phyloP scores from a whole-genome alignment of 2,888 invertebrate genomes.

The Galeopsomyia nigrocyanea region DNA sequence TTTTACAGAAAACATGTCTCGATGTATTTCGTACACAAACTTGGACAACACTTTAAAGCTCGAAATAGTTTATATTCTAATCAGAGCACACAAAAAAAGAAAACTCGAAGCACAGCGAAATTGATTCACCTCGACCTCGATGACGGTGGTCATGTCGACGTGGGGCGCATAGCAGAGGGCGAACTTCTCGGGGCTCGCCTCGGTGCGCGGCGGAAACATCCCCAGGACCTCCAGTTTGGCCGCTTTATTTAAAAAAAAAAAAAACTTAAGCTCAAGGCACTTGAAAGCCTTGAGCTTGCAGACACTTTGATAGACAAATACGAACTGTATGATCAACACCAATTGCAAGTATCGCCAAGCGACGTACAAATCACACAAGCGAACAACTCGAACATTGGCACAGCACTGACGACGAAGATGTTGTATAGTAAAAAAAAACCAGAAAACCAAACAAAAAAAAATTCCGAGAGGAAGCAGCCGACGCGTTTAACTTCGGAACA shows the following conservation, averaged over 20 bases:
- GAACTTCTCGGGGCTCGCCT: constrained; percentile 71
- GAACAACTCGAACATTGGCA: background rate
- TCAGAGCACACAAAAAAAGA: background rate
- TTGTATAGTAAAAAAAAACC: too few species aligned
- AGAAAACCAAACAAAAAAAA: background rate
- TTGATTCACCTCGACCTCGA: constrained; percentile 79
- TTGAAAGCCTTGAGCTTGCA: background rate
- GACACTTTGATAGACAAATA: too few species aligned
- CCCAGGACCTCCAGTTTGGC: constrained; percentile 67
- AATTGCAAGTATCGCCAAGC: background rate
- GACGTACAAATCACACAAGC: too few species aligned
- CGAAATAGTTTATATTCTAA: too few species aligned
- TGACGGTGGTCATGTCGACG: constrained; percentile 82
- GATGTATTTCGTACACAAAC: too few species aligned
- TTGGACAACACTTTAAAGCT: too few species aligned
- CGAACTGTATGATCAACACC: background rate
- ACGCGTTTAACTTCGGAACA: constrained; percentile 36
- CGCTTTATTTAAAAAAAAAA: constrained; percentile 12
- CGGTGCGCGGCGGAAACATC: constrained; percentile 68
- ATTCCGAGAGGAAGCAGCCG: constrained; percentile 15
- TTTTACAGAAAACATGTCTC: too few species aligned
- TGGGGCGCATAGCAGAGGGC: constrained; percentile 76
- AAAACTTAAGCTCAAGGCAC: constrained; percentile 31
- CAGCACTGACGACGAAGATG: constrained; percentile 7
- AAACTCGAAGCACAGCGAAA: background rate